Evolutionary conservation across 2,797 vertebrate genomes (phyloP), one percentile per base, ranked within the genome.

Genomic region (Chromis chromis): DNA sequence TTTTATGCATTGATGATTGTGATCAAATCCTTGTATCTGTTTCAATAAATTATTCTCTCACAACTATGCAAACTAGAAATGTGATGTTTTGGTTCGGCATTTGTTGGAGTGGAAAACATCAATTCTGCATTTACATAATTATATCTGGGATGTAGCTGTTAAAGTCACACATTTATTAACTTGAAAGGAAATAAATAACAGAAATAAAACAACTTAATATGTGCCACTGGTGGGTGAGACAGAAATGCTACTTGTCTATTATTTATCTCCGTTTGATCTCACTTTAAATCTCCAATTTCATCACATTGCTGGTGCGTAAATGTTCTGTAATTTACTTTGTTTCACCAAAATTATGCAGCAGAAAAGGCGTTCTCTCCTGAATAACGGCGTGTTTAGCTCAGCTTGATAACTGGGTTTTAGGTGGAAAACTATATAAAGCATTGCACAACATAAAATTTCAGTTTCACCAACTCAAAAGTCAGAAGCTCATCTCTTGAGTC

Each of bases 21-120:
- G 89, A 91, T 91, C 81, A 89, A 90, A 81, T 87, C 70, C 74
- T 83, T 93, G 86, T 93, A 90, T 88, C 86, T 92, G 78, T 87
- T 91, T 82, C 84, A 93, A 94, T 93, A 93, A 94, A 93, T 94
- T 93, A 93, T 93, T 94, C 78, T 86, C 79, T 86, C 70, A 82
- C 74, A 57, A 40, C 48, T 67, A 77, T 73, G 52, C 46, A 62
- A 82, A 82, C 40, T 68, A 46, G 49, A 81, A 76, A 70, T 25
- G 17, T 82, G 56, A 40, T 76, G 36, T 66, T 74, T 86, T 79
- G 42, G 10, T 54, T 72, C 4, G 44, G 8, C 11, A n/a, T 79
- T 48, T 46, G 6, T 59, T 60, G 3, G 3, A 50, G 39, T 52
- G 13, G 17, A 28, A 36, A 36, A 10, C 33, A 36, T 36, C 33